Conservation (phyloP, 2,888 invertebrate species). For the Agrochola circellaris region DNA sequence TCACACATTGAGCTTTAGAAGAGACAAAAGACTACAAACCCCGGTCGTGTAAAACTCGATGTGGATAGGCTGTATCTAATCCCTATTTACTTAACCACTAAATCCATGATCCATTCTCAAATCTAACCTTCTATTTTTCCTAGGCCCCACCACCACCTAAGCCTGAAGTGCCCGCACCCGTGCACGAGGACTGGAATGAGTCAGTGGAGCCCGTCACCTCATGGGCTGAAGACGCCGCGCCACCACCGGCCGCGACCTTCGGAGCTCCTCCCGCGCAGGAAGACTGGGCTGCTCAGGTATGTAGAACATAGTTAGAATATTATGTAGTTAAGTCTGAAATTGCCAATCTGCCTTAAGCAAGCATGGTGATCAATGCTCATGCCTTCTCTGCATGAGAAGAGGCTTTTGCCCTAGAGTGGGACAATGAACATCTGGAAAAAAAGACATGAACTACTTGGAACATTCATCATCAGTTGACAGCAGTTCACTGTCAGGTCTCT, state of each 20-base stretch:
- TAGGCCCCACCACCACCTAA: constrained; percentile 85
- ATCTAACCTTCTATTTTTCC: constrained; percentile 18
- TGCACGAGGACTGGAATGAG: constrained; percentile 86
- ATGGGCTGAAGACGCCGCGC: constrained; percentile 85
- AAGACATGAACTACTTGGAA: not conserved
- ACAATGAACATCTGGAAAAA: not conserved
- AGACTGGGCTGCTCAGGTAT: constrained; percentile 91
- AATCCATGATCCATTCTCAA: not conserved
- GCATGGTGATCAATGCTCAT: not conserved
- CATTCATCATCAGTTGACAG: not conserved
- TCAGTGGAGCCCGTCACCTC: constrained; percentile 85
- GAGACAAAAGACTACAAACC: not conserved
- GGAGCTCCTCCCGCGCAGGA: constrained; percentile 87
- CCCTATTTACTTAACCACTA: not conserved
- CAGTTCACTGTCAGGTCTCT: not conserved
- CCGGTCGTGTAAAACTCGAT: not conserved
- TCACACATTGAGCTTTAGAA: not conserved
- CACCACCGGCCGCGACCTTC: constrained; percentile 79
- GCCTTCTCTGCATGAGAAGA: not conserved
- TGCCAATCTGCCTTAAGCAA: too few species aligned
- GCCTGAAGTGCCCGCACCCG: constrained; percentile 83
- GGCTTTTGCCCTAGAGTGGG: not conserved
- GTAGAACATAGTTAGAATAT: not conserved
- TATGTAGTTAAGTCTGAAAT: not conserved
- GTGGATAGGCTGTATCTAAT: not conserved